Conservation (phyloP, 2,888 invertebrate species). For the Andrena bucephala region DNA sequence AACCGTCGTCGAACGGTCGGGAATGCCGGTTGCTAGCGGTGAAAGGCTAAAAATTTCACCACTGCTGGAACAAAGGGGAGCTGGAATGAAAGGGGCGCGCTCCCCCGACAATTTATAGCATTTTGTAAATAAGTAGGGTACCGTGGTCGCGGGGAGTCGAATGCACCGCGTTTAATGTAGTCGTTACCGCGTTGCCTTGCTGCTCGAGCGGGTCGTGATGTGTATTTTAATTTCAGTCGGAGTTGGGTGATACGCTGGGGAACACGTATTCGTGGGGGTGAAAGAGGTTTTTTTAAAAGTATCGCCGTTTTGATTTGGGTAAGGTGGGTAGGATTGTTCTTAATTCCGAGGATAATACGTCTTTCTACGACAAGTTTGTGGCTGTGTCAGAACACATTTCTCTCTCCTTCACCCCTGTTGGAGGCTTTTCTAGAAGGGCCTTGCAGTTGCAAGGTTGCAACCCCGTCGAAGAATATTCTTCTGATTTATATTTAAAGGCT, state of each 20-base stretch:
- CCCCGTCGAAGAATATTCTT: background rate
- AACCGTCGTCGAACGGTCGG: constrained; percentile 24
- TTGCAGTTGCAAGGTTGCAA: background rate
- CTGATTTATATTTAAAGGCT: constrained; percentile 22
- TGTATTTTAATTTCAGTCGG: background rate
- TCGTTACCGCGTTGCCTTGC: background rate
- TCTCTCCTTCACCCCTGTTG: background rate
- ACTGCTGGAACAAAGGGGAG: background rate
- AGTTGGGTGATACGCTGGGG: too few species aligned
- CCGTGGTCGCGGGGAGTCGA: background rate
- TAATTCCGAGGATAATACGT: too few species aligned
- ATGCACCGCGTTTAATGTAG: background rate
- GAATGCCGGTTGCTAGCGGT: constrained; percentile 7
- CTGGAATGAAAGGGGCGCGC: constrained; percentile 26
- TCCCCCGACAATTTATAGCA: constrained; percentile 31
- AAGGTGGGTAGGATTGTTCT: too few species aligned
- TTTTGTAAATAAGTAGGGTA: background rate
- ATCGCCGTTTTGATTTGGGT: too few species aligned
- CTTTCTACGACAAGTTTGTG: too few species aligned
- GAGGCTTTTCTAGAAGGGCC: background rate
- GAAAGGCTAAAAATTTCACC: constrained; percentile 37
- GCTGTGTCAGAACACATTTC: too few species aligned
- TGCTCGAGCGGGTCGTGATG: background rate
- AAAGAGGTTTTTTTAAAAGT: too few species aligned
- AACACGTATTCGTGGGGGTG: too few species aligned